These are phyloP conservation scores for Thalassophryne amazonica DNA, from an alignment of 2,797 vertebrate species.

Conservation along the genomic window DNA sequence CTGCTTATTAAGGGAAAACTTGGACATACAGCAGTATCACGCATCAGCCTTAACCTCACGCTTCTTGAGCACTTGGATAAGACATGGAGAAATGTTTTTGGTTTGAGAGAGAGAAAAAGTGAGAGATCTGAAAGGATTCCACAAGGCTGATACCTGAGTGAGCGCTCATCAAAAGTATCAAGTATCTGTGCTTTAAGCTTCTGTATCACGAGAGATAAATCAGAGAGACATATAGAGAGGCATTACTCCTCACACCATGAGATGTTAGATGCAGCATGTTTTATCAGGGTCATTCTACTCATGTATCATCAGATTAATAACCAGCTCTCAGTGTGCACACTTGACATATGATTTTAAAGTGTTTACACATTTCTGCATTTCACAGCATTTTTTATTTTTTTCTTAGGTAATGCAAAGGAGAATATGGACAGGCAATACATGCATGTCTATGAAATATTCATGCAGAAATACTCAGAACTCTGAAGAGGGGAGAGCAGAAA, in stretches of 20 bases:
- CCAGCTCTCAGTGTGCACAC: background rate
- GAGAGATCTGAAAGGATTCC: conserved; percentile 33
- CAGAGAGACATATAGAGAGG: background rate
- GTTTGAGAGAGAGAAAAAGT: conserved; percentile 22
- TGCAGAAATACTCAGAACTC: conserved; percentile 62
- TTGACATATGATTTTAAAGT: conserved; percentile 23
- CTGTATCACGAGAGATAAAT: conserved; percentile 35
- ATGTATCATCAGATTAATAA: conserved; percentile 27
- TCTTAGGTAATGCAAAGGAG: conserved; percentile 47
- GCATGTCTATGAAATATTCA: conserved; percentile 67
- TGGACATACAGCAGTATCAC: background rate
- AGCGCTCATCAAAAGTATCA: conserved; percentile 44
- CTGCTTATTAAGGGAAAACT: background rate
- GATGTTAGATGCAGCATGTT: conserved; percentile 14
- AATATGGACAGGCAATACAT: conserved; percentile 35
- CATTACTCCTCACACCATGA: conserved; percentile 1
- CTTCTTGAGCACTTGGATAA: conserved; percentile 3
- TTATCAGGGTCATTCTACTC: conserved; percentile 28
- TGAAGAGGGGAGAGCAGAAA: conserved; percentile 57
- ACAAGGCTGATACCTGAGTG: conserved; percentile 27
- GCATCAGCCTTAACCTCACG: conserved; percentile 5
- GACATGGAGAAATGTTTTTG: conserved; percentile 16
- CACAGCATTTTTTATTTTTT: conserved; percentile 30
- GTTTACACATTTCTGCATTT: conserved; percentile 17
- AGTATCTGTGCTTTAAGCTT: conserved; percentile 39